Conservation (phyloP, 2,888 invertebrate species). For the Leptura quadrifasciata region DNA sequence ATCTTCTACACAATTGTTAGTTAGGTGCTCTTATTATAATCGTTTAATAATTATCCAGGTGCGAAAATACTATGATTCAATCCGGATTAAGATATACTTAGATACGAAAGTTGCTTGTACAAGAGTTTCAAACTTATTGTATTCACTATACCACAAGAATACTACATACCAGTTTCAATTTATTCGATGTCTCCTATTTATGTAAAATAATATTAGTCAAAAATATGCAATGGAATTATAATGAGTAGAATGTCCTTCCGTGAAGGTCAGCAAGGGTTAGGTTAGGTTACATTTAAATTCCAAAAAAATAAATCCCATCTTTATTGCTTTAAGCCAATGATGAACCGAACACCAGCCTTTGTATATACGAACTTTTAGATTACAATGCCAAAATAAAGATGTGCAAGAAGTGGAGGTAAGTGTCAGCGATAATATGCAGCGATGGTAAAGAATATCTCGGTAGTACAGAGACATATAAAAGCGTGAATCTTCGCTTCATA, state of each 20-base stretch:
- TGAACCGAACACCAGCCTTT: conserved; percentile 22
- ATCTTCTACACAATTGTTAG: no score
- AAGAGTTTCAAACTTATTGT: no score
- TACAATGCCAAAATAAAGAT: conserved; percentile 63
- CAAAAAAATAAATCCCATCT: conserved; percentile 5
- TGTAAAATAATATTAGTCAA: neutral
- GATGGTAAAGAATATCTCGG: conserved; percentile 52
- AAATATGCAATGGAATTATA: neutral
- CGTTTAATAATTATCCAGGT: no score
- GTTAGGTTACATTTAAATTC: conserved; percentile 20
- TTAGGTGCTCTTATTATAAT: no score
- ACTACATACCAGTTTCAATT: no score
- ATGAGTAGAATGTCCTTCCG: neutral
- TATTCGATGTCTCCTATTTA: neutral
- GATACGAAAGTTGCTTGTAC: no score
- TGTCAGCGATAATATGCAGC: conserved; percentile 59
- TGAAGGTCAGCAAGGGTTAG: conserved; percentile 24
- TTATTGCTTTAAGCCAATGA: conserved; percentile 5
- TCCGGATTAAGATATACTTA: no score
- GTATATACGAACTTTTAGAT: conserved; percentile 59
- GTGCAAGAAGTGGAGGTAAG: conserved; percentile 62
- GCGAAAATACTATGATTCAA: no score
- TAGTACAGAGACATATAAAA: conserved; percentile 58
- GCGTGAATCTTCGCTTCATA: conserved; percentile 54
- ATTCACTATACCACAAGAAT: no score